Evolutionary conservation across 1,140 invertebrate genomes (phyloP).

Genomic region (Babylonia areolata): DNA sequence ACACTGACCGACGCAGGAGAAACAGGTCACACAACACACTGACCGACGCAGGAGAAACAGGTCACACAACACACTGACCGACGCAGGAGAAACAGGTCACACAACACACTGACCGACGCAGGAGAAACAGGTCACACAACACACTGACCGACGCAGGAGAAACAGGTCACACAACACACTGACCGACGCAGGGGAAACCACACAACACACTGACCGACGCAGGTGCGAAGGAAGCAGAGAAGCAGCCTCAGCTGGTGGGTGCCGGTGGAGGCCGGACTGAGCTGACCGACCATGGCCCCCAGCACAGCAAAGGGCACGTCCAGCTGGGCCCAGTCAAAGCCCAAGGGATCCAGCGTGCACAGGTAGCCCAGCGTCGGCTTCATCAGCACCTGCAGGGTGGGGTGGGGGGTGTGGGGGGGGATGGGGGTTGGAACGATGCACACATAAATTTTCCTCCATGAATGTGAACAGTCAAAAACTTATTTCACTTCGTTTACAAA

Average conservation of each 20-base stretch:
- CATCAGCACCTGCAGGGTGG: slow-evolving; percentile 48
- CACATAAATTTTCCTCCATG: too few relatives aligned
- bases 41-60: too few relatives aligned
- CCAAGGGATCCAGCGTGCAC: slow-evolving; percentile 56
- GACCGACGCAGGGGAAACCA: neutral
- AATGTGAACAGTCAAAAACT: too few relatives aligned
- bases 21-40: neutral
- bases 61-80: too few relatives aligned
- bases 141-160: too few relatives aligned
- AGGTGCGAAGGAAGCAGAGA: slow-evolving; percentile 50
- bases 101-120: neutral
- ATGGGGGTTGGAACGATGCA: too few relatives aligned
- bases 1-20: neutral
- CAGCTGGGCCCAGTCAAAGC: slow-evolving; percentile 55
- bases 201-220: slow-evolving; percentile 42
- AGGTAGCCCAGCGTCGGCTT: slow-evolving; percentile 54
- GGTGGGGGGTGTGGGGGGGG: too few relatives aligned
- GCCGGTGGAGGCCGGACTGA: slow-evolving; percentile 32
- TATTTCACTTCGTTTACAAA: too few relatives aligned
- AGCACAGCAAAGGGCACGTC: slow-evolving; percentile 54
- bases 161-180: neutral
- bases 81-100: neutral
- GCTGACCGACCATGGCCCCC: slow-evolving; percentile 52
- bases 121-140: too few relatives aligned
- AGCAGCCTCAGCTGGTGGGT: slow-evolving; percentile 54